These are phyloP conservation scores for Coecobrya sp. DNA, from an alignment of 2,888 invertebrate species.

Conservation along the genomic window DNA sequence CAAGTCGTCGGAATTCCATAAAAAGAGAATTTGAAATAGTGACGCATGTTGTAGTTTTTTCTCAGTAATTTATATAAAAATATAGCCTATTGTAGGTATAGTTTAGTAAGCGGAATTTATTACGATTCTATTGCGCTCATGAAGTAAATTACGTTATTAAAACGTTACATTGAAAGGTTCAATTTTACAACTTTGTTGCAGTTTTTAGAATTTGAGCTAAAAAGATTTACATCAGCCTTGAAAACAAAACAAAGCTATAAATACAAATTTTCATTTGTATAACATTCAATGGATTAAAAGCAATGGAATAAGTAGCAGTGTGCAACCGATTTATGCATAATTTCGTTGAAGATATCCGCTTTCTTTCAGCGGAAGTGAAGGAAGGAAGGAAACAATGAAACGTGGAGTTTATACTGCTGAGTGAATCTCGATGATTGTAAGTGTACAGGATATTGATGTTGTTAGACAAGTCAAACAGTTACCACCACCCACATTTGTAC, in stretches of 20 bases:
- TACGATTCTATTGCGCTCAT: not conserved
- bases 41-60: not conserved
- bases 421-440: not conserved
- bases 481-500: not conserved
- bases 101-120: not conserved
- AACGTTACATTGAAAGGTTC: not conserved
- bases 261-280: too few relatives aligned
- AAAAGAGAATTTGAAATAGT: not conserved
- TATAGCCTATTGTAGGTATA: not conserved
- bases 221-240: too few relatives aligned
- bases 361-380: not conserved
- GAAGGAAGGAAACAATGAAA: not conserved
- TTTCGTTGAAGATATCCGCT: constrained; percentile 2
- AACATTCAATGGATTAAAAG: too few relatives aligned
- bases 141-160: not conserved
- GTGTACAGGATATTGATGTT: not conserved
- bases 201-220: too few relatives aligned
- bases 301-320: too few relatives aligned
- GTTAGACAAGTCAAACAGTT: not conserved
- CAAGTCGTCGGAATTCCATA: not conserved
- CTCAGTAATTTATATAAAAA: not conserved
- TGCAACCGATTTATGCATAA: too few relatives aligned
- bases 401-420: not conserved
- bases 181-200: not conserved
- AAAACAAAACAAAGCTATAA: too few relatives aligned